Evolutionary conservation across 2,888 invertebrate species (phyloP), one percentile per base, ranked within the genome.

Genomic region (Melanostoma scalare): DNA sequence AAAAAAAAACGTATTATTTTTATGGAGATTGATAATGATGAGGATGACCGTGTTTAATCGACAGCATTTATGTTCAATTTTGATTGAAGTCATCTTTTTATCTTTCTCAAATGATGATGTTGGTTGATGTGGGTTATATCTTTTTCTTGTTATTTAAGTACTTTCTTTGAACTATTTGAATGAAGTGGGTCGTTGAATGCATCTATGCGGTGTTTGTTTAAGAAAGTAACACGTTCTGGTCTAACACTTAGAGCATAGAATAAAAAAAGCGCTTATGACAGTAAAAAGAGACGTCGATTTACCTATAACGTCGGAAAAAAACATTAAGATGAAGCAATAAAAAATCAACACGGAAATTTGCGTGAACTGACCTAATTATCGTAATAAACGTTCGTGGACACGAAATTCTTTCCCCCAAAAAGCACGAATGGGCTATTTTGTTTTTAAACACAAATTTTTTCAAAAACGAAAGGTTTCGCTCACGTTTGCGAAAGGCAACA

Each of bases 51-150:
- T 50, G 50, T 50, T 38, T 50, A 63, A 50, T 63, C 38, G 50
- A 63, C 50, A 50, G 63, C 36, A 63, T 63, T 30, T 6, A 50
- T 63, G 63, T 63, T 50, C 63, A 48, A 50, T 63, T 38, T 50
- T 63, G 50, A 63, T 38, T 63, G 38, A 63, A 63, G 63, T 63
- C 48, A 63, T 63, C 48, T 63, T 36, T 50, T 38, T 63, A 1
- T 20, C 1, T 20, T 20, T 20, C 20, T 20, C 20, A 63, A 63
- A 63, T 63, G 38, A 31, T 31, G 50, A 50, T 63, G 63, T 50
- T 63, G n/a, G 0, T 63, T 20, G 38, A 38, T 50, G 63, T 3
- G 36, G 36, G 48, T 55, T 31, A 46, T 46, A 63, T n/a, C 36
- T 48, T 63, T 44, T 20, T 56, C 42, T 6, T 52, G 31, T 31